Conservation (phyloP, 2,888 invertebrate genomes). For the Orchestes rusci region DNA sequence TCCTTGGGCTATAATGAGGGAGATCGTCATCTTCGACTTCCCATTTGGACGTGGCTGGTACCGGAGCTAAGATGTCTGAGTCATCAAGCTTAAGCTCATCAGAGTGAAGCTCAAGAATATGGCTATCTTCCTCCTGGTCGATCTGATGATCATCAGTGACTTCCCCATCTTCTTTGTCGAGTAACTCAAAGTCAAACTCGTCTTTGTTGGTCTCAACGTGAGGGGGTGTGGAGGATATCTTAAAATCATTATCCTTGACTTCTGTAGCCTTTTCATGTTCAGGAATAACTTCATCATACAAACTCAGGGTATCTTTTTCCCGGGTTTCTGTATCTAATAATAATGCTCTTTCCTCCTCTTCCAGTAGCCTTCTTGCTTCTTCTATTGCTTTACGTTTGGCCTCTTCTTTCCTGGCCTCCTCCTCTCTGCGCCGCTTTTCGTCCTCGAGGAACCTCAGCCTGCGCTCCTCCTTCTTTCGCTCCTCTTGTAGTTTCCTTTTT, state of each 20-base stretch:
- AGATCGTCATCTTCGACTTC: slow-evolving; percentile 64
- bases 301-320: not conserved
- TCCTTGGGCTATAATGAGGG: slow-evolving; percentile 30
- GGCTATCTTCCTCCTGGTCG: slow-evolving; percentile 42
- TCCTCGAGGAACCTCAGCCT: slow-evolving; percentile 23
- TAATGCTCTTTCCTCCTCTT: slow-evolving; percentile 47
- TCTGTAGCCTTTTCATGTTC: slow-evolving; percentile 13
- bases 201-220: not conserved
- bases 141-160: slow-evolving; percentile 28
- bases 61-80: slow-evolving; percentile 60
- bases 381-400: slow-evolving; percentile 17
- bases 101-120: slow-evolving; percentile 54
- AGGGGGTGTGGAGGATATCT: not conserved
- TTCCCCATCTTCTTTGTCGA: slow-evolving; percentile 26
- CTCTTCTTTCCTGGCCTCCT: slow-evolving; percentile 45
- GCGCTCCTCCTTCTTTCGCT: slow-evolving; percentile 37
- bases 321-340: slow-evolving; percentile 1
- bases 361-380: slow-evolving; percentile 39
- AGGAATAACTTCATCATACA: slow-evolving; percentile 21
- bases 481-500: slow-evolving; percentile 19
- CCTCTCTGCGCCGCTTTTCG: slow-evolving; percentile 44
- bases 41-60: slow-evolving; percentile 85
- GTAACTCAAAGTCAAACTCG: not conserved
- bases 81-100: slow-evolving; percentile 50
- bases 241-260: slow-evolving; percentile 11